phyloP scores from a whole-genome alignment of 2,113 vertebrate genomes.

The Paraplagusia blochii region DNA sequence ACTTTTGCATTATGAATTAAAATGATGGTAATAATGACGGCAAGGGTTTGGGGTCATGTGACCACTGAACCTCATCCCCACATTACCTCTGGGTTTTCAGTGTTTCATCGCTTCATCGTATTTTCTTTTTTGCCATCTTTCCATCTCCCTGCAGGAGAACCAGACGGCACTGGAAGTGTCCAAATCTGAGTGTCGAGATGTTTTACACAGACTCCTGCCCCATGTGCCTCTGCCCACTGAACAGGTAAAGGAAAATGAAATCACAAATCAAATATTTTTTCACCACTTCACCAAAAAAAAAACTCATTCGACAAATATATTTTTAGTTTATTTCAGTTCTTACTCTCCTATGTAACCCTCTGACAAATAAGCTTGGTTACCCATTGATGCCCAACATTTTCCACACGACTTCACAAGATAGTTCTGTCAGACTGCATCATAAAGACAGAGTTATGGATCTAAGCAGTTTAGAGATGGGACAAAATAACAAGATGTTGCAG shows the following conservation, averaged over 20 bases:
- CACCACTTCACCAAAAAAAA: not conserved
- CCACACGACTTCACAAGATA: too few relatives aligned
- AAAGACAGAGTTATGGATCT: too few relatives aligned
- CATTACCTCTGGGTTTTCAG: not conserved
- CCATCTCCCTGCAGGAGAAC: constrained; percentile 80
- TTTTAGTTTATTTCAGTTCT: too few relatives aligned
- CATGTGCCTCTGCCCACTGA: constrained; percentile 82
- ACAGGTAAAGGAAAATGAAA: constrained; percentile 76
- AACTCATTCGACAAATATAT: too few relatives aligned
- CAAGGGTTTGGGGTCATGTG: constrained; percentile 9
- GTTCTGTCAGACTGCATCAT: too few relatives aligned
- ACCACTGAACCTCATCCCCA: constrained; percentile 9
- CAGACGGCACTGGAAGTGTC: constrained; percentile 76
- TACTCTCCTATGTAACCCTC: too few relatives aligned
- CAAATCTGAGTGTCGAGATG: constrained; percentile 83
- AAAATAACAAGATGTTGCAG: too few relatives aligned
- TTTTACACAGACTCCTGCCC: constrained; percentile 90
- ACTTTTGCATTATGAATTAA: not conserved
- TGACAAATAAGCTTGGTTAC: too few relatives aligned
- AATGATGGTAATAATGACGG: not conserved
- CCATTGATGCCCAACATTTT: too few relatives aligned
- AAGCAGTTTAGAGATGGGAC: too few relatives aligned
- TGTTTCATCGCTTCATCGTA: constrained; percentile 14
- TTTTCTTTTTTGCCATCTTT: not conserved
- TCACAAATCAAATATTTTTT: too few relatives aligned